Conservation (phyloP, 2,888 invertebrate genomes). For the Caenorhabditis sulstoni region DNA sequence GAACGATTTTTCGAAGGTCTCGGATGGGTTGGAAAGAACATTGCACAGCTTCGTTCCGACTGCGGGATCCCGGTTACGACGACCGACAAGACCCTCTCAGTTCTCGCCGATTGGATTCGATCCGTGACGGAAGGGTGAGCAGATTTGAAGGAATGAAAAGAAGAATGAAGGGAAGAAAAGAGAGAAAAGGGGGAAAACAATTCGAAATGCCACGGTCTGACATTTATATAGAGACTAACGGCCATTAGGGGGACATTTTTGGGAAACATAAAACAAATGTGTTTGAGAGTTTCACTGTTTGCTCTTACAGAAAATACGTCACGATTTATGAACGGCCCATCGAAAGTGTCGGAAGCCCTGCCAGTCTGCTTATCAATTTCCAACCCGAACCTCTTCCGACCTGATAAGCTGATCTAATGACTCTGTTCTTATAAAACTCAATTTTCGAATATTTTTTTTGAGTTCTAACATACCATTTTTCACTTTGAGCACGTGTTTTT, state of each 20-base stretch:
- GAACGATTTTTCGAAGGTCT: conserved; percentile 59
- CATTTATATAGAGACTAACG: no score
- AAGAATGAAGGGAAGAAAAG: background rate
- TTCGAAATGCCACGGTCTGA: no score
- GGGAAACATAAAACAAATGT: background rate
- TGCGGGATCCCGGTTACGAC: conserved; percentile 67
- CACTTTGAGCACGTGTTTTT: no score
- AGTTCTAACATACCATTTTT: no score
- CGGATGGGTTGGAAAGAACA: conserved; percentile 83
- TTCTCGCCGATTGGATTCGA: conserved; percentile 56
- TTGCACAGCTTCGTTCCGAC: conserved; percentile 86
- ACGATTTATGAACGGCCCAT: conserved; percentile 50
- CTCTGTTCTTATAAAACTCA: background rate
- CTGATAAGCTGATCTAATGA: no score
- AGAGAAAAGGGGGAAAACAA: no score
- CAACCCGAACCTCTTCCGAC: conserved; percentile 1
- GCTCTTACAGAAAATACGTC: conserved; percentile 51
- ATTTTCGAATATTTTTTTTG: no score
- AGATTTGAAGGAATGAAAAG: background rate
- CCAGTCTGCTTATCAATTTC: conserved; percentile 47
- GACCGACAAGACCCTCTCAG: conserved; percentile 59
- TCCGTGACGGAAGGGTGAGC: conserved; percentile 54
- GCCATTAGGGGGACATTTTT: no score
- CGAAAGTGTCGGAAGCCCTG: conserved; percentile 29
- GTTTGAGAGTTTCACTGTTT: background rate